Percentiles rank a stretch among this genome's conserved stretches.
Evolutionary conservation across 2,797 vertebrate species (phyloP).

Genomic region (Chromobotia macracanthus): DNA sequence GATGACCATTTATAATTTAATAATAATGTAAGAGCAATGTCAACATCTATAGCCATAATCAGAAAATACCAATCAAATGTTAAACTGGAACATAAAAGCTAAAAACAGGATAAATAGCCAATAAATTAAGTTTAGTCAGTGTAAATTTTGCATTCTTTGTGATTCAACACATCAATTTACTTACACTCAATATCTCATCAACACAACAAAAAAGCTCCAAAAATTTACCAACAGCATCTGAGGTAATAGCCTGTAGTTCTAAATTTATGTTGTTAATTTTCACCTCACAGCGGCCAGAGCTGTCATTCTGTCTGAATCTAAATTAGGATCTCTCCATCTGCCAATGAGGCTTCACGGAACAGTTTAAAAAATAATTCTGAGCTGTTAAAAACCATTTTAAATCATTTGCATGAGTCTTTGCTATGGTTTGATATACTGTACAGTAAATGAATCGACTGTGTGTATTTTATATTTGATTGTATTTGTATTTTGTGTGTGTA

Average conservation of each 20-base stretch:
- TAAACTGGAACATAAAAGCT: not conserved
- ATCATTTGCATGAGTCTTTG: not conserved
- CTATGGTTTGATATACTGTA: too few relatives aligned
- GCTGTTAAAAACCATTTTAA: not conserved
- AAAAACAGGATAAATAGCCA: not conserved
- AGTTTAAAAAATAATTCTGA: too few relatives aligned
- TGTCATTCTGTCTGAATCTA: slow-evolving; percentile 36
- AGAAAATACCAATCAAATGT: not conserved
- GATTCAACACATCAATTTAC: not conserved
- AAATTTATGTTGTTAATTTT: slow-evolving; percentile 45
- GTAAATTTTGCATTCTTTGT: not conserved
- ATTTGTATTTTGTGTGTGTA: too few relatives aligned
- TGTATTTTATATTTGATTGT: too few relatives aligned
- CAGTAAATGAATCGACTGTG: not conserved
- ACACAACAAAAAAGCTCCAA: slow-evolving; percentile 6
- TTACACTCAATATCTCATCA: slow-evolving; percentile 5
- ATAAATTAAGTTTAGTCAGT: not conserved
- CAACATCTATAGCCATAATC: not conserved
- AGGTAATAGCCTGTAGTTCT: not conserved
- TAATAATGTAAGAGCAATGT: too few relatives aligned
- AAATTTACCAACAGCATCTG: not conserved
- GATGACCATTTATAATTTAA: too few relatives aligned
- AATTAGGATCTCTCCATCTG: slow-evolving; percentile 47
- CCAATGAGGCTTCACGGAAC: slow-evolving; percentile 6
- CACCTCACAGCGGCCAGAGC: slow-evolving; percentile 34